Percentiles rank a stretch among this genome's conserved stretches.
Evolutionary conservation across 2,113 vertebrate species (phyloP).

Genomic region (Solea senegalensis): DNA sequence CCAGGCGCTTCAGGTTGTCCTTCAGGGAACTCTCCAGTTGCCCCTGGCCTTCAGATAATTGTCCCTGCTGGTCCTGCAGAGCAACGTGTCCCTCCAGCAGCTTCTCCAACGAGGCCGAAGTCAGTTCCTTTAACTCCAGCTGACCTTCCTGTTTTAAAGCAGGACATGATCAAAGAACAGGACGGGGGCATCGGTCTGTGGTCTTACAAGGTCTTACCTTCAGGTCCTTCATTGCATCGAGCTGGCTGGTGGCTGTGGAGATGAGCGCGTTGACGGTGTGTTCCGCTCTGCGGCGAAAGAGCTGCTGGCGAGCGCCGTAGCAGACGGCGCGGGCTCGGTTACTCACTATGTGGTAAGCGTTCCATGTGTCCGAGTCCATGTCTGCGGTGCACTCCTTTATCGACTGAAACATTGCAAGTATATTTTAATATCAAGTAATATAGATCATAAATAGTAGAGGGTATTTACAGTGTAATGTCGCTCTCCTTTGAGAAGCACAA

Average conservation of each 20-base stretch:
- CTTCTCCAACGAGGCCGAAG: conserved; percentile 71
- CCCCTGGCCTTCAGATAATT: conserved; percentile 77
- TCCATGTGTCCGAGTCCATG: conserved; percentile 87
- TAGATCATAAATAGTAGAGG: too few species aligned
- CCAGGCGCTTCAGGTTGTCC: conserved; percentile 73
- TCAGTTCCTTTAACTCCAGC: conserved; percentile 76
- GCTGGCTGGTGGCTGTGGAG: conserved; percentile 80
- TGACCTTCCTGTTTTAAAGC: conserved; percentile 78
- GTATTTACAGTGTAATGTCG: too few species aligned
- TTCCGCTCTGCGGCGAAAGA: conserved; percentile 82
- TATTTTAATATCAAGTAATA: too few species aligned
- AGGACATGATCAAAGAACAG: background rate
- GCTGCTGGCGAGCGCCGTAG: conserved; percentile 84
- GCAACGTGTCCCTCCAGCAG: conserved; percentile 79
- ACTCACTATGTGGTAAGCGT: conserved; percentile 87
- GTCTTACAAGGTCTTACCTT: conserved; percentile 69
- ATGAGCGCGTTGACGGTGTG: conserved; percentile 84
- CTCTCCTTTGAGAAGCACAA: too few species aligned
- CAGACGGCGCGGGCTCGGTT: conserved; percentile 85
- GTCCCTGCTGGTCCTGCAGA: conserved; percentile 80
- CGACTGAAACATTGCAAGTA: conserved; percentile 67
- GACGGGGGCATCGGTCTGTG: background rate
- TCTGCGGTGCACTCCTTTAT: conserved; percentile 81
- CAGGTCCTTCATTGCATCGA: conserved; percentile 83
- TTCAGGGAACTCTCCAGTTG: conserved; percentile 73